A percentile compares a stretch with the other conserved stretches of the same genome.
phyloP scores from a whole-genome alignment of 1,140 invertebrate species.

The Reticulitermes speratus region DNA sequence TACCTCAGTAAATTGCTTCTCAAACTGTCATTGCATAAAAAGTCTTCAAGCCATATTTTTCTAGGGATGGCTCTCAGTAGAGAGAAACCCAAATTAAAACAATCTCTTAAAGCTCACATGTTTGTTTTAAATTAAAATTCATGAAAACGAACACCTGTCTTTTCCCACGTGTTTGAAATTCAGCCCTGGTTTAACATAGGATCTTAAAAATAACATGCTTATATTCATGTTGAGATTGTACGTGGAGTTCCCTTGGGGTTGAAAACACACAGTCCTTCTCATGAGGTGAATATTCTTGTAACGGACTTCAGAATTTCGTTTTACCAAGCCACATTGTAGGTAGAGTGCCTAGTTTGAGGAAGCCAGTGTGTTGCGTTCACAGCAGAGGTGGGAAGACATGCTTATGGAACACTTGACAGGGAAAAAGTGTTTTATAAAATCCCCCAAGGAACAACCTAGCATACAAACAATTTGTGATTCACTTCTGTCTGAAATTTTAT shows the following conservation, averaged over 20 bases:
- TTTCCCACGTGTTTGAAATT: neutral
- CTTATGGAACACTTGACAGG: too few species aligned
- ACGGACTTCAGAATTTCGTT: neutral
- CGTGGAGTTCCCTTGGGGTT: neutral
- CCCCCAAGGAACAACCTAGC: too few species aligned
- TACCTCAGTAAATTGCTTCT: too few species aligned
- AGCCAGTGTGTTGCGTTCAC: too few species aligned
- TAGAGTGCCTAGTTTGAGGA: too few species aligned
- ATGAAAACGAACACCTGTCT: neutral
- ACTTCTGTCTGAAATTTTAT: too few species aligned
- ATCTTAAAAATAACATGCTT: slow-evolving; percentile 6
- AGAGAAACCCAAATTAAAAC: neutral
- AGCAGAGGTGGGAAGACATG: too few species aligned
- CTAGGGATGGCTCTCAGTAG: neutral
- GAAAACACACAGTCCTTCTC: neutral
- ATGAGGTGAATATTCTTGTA: neutral
- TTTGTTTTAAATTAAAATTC: slow-evolving; percentile 14
- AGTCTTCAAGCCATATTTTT: neutral
- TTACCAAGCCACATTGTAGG: neutral
- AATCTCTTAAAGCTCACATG: neutral
- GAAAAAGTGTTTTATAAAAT: too few species aligned
- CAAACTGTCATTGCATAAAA: neutral
- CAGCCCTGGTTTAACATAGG: too few species aligned
- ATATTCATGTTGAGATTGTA: neutral
- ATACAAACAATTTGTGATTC: too few species aligned